Conservation (phyloP, 1,140 invertebrate genomes). For the Meloidogyne exigua region DNA sequence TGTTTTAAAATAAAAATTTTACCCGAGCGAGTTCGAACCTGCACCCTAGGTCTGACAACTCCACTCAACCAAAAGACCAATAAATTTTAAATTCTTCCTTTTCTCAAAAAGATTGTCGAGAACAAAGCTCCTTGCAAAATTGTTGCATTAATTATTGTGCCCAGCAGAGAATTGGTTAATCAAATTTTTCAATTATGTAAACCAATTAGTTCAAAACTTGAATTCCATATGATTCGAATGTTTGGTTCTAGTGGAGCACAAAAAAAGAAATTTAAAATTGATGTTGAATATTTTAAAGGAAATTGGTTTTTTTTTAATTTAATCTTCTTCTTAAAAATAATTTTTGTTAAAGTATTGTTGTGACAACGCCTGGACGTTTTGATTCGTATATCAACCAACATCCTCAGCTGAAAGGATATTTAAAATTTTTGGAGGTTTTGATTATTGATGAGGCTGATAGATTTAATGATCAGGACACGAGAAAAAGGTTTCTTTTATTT, state of each 20-base stretch:
- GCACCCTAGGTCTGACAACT: background rate
- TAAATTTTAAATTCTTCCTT: no score
- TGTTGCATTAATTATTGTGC: conserved; percentile 39
- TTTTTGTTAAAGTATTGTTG: conserved; percentile 46
- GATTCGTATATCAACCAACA: conserved; percentile 47
- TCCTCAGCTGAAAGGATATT: conserved; percentile 40
- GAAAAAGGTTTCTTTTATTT: conserved; percentile 66
- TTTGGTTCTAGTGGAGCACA: conserved; percentile 41
- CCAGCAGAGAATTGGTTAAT: conserved; percentile 43
- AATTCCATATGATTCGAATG: conserved; percentile 35
- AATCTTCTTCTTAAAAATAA: background rate
- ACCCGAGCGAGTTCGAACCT: background rate
- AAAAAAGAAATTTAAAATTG: conserved; percentile 23
- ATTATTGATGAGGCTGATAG: conserved; percentile 95
- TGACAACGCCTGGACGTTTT: conserved; percentile 59
- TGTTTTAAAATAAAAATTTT: background rate
- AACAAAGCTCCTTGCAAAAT: conserved; percentile 32
- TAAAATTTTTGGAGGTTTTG: conserved; percentile 76
- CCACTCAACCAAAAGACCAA: no score
- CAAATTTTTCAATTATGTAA: conserved; percentile 32
- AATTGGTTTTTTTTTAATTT: conserved; percentile 16
- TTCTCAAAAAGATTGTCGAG: background rate
- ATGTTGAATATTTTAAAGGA: background rate
- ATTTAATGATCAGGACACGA: conserved; percentile 87
- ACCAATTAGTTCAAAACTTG: conserved; percentile 40